Percentiles rank a stretch among this genome's conserved stretches.
Evolutionary conservation across 1,140 invertebrate species (phyloP).

Genomic region (Heliconius melpomene): DNA sequence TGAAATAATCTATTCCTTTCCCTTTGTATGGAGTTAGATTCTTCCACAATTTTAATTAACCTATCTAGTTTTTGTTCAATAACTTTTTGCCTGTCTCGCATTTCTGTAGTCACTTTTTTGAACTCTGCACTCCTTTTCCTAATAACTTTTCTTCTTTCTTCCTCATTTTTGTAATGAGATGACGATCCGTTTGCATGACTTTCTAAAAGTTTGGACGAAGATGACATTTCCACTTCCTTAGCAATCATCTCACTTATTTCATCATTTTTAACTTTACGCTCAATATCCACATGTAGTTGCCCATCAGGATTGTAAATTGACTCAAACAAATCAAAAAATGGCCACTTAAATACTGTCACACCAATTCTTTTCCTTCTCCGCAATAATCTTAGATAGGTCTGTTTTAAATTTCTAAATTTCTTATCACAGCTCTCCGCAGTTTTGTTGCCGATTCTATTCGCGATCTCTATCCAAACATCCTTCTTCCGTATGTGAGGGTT

Average conservation of each 20-base stretch:
- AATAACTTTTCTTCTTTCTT: slow-evolving; percentile 56
- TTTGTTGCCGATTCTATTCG: slow-evolving; percentile 61
- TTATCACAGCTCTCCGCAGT: slow-evolving; percentile 71
- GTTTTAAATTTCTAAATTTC: slow-evolving; percentile 74
- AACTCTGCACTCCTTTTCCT: slow-evolving; percentile 69
- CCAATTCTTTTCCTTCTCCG: slow-evolving; percentile 65
- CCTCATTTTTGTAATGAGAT: slow-evolving; percentile 46
- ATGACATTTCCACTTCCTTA: slow-evolving; percentile 44
- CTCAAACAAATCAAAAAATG: slow-evolving; percentile 72
- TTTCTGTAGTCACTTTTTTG: slow-evolving; percentile 67
- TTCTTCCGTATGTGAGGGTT: slow-evolving; percentile 75
- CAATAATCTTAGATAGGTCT: slow-evolving; percentile 69
- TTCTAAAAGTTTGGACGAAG: background rate
- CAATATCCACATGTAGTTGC: slow-evolving; percentile 68
- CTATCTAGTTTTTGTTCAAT: slow-evolving; percentile 76
- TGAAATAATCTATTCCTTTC: slow-evolving; percentile 72
- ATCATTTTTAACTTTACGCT: slow-evolving; percentile 62
- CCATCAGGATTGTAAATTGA: slow-evolving; percentile 70
- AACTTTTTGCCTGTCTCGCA: slow-evolving; percentile 66
- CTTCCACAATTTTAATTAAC: slow-evolving; percentile 73
- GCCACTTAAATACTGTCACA: slow-evolving; percentile 63
- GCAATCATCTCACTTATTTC: slow-evolving; percentile 56
- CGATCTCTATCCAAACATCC: slow-evolving; percentile 72
- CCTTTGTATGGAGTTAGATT: slow-evolving; percentile 73
- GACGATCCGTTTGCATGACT: background rate